Evolutionary conservation across 2,113 vertebrate genomes (phyloP), one percentile per base, ranked within the genome.

Genomic region (Oncorhynchus keta): DNA sequence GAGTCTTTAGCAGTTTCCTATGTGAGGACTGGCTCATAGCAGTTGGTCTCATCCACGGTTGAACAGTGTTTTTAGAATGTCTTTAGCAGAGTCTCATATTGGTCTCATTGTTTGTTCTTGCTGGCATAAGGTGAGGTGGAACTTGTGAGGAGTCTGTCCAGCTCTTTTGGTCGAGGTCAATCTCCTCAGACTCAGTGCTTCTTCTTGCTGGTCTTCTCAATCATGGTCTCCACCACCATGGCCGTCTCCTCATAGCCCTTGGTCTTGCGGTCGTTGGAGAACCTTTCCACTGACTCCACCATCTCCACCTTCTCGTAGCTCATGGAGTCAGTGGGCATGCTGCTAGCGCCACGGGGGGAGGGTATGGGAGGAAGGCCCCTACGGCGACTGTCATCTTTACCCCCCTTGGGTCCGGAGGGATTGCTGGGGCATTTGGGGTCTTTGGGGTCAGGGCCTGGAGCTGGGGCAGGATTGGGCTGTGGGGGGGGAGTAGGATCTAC

Each of bases 221-320:
- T 95, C 90, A 90, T 91, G 0, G 97, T 98, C 90, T 99, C 97
- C 74, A 99, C 91, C 39, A 97, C 95, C 83, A 94, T 90, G 0
- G 96, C 94, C 0, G 95, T 98, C 88, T 99, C 96, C 89, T 98
- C 95, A 0, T 97, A 98, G 0, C 89, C 95, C 85, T 96, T 94
- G 13, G 96, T 89, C 88, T 89, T 96, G 83, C 93, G 93, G 65
- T 80, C 90, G 0, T 93, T 89, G 14, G 96, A 96, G 78, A 96
- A 93, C 88, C 94, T 96, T 92, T 99, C 96, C 0, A 97, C 94
- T 30, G 96, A 96, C 87, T 99, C 97, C 57, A 97, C 87, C 79
- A 98, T 92, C 84, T 98, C 96, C 73, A 99, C 92, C 84, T 96
- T 99, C 89, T 98, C 96, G 0, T 98, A 98, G 75, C 93, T 95